Percentiles rank a stretch among this genome's conserved stretches.
phyloP scores from a whole-genome alignment of 2,888 invertebrate genomes.

The Drosophila tripunctata region DNA sequence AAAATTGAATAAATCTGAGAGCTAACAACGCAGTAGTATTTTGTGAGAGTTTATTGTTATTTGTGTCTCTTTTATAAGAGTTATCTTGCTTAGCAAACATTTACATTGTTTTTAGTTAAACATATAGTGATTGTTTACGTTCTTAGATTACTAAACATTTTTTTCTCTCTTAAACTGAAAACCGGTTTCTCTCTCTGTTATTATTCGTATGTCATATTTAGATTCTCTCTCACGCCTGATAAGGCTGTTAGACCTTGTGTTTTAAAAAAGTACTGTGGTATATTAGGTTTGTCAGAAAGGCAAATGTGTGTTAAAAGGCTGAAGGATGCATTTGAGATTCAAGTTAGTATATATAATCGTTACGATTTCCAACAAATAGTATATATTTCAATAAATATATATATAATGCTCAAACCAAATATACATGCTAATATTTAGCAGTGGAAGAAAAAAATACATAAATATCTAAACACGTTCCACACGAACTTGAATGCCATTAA shows the following conservation, averaged over 20 bases:
- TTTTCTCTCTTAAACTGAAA: neutral
- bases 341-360: too few species aligned
- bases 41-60: neutral
- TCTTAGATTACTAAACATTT: neutral
- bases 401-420: too few species aligned
- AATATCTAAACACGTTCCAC: neutral
- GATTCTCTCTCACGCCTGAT: neutral
- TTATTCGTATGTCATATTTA: too few species aligned
- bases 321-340: too few species aligned
- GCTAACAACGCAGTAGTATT: neutral
- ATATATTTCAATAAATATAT: too few species aligned
- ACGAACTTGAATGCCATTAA: neutral
- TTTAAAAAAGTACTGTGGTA: too few species aligned
- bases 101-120: neutral
- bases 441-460: too few species aligned
- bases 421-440: too few species aligned
- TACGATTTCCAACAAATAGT: too few species aligned
- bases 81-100: conserved; percentile 3
- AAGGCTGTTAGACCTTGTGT: neutral
- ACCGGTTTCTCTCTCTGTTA: neutral
- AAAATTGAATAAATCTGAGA: neutral
- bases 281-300: too few species aligned
- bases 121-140: neutral
- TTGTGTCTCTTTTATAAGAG: conserved; percentile 3
- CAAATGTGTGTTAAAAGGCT: too few species aligned